Percentiles rank a stretch among this genome's conserved stretches.
Evolutionary conservation across 2,113 vertebrate genomes (phyloP).

Genomic region (Tyrannus savana): DNA sequence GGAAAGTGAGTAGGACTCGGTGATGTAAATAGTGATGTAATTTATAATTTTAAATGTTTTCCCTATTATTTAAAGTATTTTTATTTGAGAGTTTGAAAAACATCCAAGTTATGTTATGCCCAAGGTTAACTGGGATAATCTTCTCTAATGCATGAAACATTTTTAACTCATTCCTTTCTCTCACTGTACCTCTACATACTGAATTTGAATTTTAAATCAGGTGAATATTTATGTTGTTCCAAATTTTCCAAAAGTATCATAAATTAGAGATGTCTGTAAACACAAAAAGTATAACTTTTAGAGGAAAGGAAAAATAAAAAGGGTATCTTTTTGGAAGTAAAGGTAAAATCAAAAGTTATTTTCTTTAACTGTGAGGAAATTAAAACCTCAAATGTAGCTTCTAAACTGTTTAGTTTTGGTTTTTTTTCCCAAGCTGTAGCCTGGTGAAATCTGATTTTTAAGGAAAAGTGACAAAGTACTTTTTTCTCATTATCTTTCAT

Average conservation of each 20-base stretch:
- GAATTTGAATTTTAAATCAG: not conserved
- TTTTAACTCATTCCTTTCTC: not conserved
- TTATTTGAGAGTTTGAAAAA: not conserved
- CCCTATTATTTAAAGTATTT: not conserved
- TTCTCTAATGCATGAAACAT: not conserved
- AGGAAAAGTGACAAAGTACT: not conserved
- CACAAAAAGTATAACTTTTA: not conserved
- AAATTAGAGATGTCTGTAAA: not conserved
- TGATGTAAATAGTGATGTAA: not conserved
- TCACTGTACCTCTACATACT: not conserved
- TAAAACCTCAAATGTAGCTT: not conserved
- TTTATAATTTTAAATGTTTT: not conserved
- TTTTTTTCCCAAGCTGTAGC: not conserved
- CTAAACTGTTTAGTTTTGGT: not conserved
- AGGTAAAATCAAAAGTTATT: not conserved
- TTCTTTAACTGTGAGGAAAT: not conserved
- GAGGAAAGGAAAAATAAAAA: not conserved
- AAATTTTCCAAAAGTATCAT: not conserved
- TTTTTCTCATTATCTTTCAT: not conserved
- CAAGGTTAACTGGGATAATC: not conserved
- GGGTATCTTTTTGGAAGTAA: not conserved
- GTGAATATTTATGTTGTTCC: not conserved
- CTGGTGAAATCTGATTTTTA: not conserved
- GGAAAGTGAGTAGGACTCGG: not conserved
- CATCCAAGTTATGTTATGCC: not conserved